phyloP scores from a whole-genome alignment of 2,888 invertebrate species.

The Euplagia quadripunctaria region DNA sequence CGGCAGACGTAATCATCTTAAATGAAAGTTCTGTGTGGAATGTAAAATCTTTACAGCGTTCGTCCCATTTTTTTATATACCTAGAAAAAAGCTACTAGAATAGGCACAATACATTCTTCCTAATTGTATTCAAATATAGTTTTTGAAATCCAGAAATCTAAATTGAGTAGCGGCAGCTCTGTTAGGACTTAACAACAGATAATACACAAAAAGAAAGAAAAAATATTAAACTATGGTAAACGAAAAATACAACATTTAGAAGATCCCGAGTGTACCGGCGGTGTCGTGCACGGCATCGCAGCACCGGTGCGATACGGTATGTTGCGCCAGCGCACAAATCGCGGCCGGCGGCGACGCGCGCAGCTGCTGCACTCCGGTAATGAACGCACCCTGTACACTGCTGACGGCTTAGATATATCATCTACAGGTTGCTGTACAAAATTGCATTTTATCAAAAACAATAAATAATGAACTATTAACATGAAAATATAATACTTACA shows the following conservation, averaged over 20 bases:
- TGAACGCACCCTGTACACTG: slow-evolving; percentile 64
- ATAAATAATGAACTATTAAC: not conserved
- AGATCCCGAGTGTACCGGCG: slow-evolving; percentile 3
- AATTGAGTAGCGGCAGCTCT: no score
- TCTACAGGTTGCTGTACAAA: slow-evolving; percentile 46
- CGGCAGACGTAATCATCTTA: no score
- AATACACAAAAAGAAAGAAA: not conserved
- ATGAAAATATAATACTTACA: no score
- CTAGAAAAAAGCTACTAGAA: no score
- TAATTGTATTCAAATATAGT: no score
- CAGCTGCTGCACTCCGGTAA: slow-evolving; percentile 71
- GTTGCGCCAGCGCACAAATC: slow-evolving; percentile 48
- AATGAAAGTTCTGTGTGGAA: no score
- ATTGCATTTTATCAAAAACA: not conserved
- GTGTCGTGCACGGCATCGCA: slow-evolving; percentile 37
- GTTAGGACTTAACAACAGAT: no score
- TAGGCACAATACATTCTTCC: no score
- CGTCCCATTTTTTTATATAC: no score
- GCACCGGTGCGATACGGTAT: slow-evolving; percentile 51
- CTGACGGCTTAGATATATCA: slow-evolving; percentile 52
- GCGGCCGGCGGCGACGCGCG: slow-evolving; percentile 67
- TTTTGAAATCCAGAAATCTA: no score
- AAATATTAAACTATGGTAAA: not conserved
- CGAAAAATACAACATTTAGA: slow-evolving; percentile 9
- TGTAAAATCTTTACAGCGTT: no score